Conservation (phyloP, 2,113 vertebrate genomes). For the Piaya cayana region DNA sequence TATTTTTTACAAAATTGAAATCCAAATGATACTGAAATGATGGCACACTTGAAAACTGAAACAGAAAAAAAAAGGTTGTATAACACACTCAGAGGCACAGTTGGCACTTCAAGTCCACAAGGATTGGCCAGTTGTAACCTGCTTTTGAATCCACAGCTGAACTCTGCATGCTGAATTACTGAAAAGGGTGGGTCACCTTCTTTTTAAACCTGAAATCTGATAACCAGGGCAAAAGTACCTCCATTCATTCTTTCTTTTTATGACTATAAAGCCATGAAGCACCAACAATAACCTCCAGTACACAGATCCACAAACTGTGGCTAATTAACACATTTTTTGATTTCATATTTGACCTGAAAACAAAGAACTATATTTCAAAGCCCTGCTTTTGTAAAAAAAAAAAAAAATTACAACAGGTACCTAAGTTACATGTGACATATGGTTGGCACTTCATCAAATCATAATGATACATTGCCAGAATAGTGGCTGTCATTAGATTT, state of each 20-base stretch:
- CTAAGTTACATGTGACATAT: not conserved
- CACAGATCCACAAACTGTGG: constrained; percentile 1
- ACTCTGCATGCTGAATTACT: constrained; percentile 27
- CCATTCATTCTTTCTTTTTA: constrained; percentile 65
- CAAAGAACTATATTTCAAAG: not conserved
- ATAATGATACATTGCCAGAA: not conserved
- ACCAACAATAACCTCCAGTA: constrained; percentile 50
- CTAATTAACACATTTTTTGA: constrained; percentile 40
- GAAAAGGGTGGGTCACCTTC: constrained; percentile 51
- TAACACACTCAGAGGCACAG: constrained; percentile 43
- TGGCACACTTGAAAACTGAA: constrained; percentile 36
- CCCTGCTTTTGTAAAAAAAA: not conserved
- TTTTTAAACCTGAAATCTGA: constrained; percentile 65
- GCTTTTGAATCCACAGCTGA: constrained; percentile 49
- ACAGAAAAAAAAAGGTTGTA: constrained; percentile 25
- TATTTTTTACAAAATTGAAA: constrained; percentile 32
- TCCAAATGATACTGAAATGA: constrained; percentile 6
- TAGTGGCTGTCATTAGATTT: not conserved
- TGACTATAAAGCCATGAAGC: constrained; percentile 37
- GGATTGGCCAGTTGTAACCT: constrained; percentile 57
- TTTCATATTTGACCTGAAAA: constrained; percentile 51
- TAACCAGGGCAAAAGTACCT: constrained; percentile 54
- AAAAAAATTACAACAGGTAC: not conserved
- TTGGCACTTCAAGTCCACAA: constrained; percentile 54
- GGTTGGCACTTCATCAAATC: not conserved